Evolutionary conservation across 1,140 invertebrate species (phyloP), one percentile per base, ranked within the genome.

Genomic region (Epicauta chinensis): DNA sequence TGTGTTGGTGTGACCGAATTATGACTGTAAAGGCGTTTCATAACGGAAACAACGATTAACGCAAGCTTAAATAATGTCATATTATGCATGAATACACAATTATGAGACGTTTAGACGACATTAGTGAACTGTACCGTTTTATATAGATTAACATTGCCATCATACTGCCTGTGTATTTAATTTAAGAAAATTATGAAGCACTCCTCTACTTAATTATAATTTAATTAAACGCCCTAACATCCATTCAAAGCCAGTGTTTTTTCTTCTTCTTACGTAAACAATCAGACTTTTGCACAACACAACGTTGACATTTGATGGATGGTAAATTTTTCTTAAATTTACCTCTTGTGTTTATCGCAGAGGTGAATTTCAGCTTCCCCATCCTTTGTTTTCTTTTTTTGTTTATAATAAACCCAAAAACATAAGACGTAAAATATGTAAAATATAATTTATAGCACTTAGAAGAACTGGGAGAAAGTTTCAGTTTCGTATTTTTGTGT

Each of bases 11-110:
- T 23, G 23, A 23, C 23, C 23, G 23, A 23, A 23, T 23, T 23
- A 23, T 23, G 23, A 23, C 23, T 23, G 23, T 55, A 56, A 60
- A 55, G 51, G 59, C 59, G 45, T 60, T 60, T 51, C 55, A 58
- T 58, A 53, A 58, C 50, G 37, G 52, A 39, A 37, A 43, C 30
- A 35, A 37, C 59, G 59, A 60, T 60, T 60, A 60, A 54, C 52
- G 48, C 56, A 39, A 43, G 55, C 58, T 57, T 56, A 60, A 60
- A 60, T 60, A 57, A 60, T 60, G 55, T 57, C 58, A 57, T 60
- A 57, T 60, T 60, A 60, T 57, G 55, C 58, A 60, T 53, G 52
- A 57, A 57, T 60, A 52, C 51, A 50, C 58, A 54, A 57, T 60
- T 60, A 60, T 56, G 55, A 57, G 51, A 55, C 56, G 48, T 59